These are phyloP conservation scores for Philopotamus ludificatus DNA, from an alignment of 1,140 invertebrate genomes.

Conservation along the genomic window DNA sequence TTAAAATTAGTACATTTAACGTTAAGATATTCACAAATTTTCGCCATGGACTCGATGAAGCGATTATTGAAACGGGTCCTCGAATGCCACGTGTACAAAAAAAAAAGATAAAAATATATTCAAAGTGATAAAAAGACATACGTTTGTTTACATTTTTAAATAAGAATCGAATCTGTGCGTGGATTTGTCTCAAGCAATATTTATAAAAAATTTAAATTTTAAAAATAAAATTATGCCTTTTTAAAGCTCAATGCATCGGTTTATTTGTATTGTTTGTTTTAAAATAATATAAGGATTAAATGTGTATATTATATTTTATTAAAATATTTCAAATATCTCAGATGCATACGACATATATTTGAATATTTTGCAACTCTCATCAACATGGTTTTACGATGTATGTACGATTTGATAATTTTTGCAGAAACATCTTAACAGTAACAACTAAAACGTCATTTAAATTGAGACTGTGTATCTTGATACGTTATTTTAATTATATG, in stretches of 20 bases:
- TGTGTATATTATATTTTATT: no score
- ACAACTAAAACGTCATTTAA: no score
- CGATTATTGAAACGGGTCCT: neutral
- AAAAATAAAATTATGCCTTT: conserved; percentile 16
- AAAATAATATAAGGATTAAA: no score
- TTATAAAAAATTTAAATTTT: conserved; percentile 22
- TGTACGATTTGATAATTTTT: no score
- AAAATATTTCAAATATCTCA: no score
- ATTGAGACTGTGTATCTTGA: no score
- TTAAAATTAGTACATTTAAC: neutral
- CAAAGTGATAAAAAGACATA: neutral
- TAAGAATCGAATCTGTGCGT: conserved; percentile 10
- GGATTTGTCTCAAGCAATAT: conserved; percentile 34
- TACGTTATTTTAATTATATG: no score
- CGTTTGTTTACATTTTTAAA: neutral
- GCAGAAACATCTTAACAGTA: no score
- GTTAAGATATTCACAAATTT: neutral
- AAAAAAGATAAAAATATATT: neutral
- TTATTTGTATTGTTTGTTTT: conserved; percentile 5
- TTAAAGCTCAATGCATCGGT: conserved; percentile 30
- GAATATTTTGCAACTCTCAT: no score
- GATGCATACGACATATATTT: no score
- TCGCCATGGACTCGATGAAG: neutral
- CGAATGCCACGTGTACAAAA: neutral
- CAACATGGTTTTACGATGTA: no score